phyloP scores from a whole-genome alignment of 1,140 invertebrate species.

The Philotrypesis tridentata region DNA sequence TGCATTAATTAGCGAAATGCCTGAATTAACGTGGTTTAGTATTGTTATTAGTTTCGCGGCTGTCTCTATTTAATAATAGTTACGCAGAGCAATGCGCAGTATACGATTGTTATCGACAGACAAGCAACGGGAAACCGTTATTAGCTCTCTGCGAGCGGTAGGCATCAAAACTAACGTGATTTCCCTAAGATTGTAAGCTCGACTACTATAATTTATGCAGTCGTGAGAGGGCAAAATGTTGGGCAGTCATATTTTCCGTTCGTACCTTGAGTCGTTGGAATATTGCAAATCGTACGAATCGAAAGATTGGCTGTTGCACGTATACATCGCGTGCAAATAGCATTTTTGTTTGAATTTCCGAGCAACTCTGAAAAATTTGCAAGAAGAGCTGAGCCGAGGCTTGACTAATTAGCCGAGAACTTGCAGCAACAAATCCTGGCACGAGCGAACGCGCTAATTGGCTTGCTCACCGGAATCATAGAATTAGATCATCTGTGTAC shows the following conservation, averaged over 20 bases:
- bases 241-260: no score
- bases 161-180: background rate
- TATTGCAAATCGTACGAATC: no score
- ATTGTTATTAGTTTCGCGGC: background rate
- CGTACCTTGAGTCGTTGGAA: no score
- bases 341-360: no score
- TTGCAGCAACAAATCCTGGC: conserved; percentile 74
- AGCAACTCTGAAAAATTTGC: no score
- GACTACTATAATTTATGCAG: no score
- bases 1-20: background rate
- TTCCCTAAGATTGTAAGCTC: no score
- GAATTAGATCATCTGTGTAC: conserved; percentile 53
- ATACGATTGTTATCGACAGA: background rate
- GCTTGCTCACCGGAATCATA: conserved; percentile 72
- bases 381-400: conserved; percentile 60
- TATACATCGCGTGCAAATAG: no score
- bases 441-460: conserved; percentile 72
- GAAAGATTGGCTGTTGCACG: no score
- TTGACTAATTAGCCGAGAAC: conserved; percentile 75
- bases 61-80: background rate
- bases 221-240: no score
- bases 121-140: background rate
- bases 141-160: background rate
- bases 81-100: background rate
- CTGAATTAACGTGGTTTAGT: background rate